Percentiles rank a stretch among this genome's conserved stretches.
Evolutionary conservation across 2,797 vertebrate genomes (phyloP).

Genomic region (Oreochromis mossambicus): DNA sequence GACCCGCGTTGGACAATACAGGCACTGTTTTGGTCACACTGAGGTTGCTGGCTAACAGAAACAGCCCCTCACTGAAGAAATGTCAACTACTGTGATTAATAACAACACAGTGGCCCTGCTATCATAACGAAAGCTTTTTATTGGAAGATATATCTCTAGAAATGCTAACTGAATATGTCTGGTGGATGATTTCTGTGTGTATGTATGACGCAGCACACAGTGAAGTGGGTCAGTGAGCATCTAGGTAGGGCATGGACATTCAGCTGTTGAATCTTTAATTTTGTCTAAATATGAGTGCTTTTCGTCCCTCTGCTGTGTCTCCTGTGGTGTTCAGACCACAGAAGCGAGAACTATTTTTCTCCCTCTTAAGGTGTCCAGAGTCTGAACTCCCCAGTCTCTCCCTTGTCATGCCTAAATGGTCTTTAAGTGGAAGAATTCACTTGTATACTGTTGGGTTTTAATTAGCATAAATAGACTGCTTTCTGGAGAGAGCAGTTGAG

Average conservation of each 20-base stretch:
- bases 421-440: neutral
- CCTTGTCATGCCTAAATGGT: constrained; percentile 12
- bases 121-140: neutral
- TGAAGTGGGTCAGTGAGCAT: constrained; percentile 65
- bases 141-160: neutral
- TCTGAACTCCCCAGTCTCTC: constrained; percentile 11
- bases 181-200: neutral
- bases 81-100: constrained; percentile 39
- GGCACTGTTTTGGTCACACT: constrained; percentile 46
- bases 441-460: neutral
- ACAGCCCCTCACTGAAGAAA: constrained; percentile 18
- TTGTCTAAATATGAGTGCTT: constrained; percentile 40
- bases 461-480: constrained; percentile 10
- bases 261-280: constrained; percentile 65
- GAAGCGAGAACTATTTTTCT: constrained; percentile 18
- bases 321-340: constrained; percentile 15
- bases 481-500: neutral
- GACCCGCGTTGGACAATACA: constrained; percentile 54
- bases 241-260: constrained; percentile 17
- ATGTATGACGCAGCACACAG: constrained; percentile 19
- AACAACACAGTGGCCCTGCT: constrained; percentile 5
- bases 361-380: constrained; percentile 4
- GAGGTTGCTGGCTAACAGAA: constrained; percentile 31
- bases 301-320: neutral
- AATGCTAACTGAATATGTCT: neutral